These are phyloP conservation scores for Microcebus murinus DNA, from an alignment of 2,113 vertebrate genomes.

Conservation along the genomic window DNA sequence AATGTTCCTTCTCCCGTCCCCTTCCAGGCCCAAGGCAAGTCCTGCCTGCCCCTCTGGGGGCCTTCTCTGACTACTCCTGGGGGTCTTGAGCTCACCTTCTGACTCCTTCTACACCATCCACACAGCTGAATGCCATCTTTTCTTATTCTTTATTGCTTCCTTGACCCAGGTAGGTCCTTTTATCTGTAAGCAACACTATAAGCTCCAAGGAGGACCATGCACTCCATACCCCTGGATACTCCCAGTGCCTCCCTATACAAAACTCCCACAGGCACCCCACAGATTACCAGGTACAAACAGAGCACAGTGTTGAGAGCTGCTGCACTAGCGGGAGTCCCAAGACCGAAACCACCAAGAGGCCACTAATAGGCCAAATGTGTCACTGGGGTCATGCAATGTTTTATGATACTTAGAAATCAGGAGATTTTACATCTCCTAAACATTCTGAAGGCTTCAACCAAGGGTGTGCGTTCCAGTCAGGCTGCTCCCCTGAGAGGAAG, in stretches of 20 bases:
- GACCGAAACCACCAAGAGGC: neutral
- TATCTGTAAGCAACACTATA: neutral
- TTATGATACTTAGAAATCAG: neutral
- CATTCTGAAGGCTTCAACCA: neutral
- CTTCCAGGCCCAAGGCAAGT: neutral
- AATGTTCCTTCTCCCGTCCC: neutral
- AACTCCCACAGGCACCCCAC: neutral
- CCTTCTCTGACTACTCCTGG: neutral
- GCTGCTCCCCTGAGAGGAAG: neutral
- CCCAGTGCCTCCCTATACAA: neutral
- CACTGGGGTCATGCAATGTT: neutral
- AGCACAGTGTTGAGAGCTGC: neutral
- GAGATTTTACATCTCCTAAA: neutral
- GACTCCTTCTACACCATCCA: neutral
- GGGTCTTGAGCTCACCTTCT: neutral
- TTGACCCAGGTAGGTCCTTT: neutral
- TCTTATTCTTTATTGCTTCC: neutral
- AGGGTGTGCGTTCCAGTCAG: neutral
- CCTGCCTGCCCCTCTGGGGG: neutral
- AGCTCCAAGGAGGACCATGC: neutral
- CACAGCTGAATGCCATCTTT: neutral
- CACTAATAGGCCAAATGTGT: neutral
- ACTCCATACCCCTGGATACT: neutral
- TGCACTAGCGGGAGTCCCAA: neutral
- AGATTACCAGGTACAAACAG: neutral